Percentiles rank a stretch among this genome's conserved stretches.
Conservation (phyloP, 1,140 invertebrate genomes). For the Trichonephila inaurata region DNA sequence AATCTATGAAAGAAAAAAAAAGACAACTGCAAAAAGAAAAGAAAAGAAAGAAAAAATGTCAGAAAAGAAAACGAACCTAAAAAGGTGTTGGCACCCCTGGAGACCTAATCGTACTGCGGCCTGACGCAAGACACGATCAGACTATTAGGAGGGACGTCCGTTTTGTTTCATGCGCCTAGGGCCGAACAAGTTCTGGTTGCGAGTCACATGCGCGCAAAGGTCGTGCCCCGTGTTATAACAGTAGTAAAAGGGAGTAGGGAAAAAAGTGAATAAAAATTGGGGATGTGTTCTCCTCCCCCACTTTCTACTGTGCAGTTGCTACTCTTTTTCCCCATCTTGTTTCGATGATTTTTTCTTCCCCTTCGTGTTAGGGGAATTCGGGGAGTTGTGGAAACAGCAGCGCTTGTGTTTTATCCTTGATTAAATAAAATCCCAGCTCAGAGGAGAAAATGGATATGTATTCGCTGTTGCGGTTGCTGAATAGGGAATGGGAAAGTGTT, state of each 20-base stretch:
- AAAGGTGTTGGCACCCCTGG: conserved; percentile 55
- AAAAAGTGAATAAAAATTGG: conserved; percentile 3
- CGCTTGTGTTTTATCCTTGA: not conserved
- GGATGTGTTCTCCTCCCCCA: not conserved
- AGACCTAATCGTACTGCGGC: conserved; percentile 34
- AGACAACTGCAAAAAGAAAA: not conserved
- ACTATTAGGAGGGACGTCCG: conserved; percentile 53
- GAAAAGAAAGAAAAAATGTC: not conserved
- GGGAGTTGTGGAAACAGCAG: not conserved
- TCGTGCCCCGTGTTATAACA: conserved; percentile 65
- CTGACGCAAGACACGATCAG: conserved; percentile 54
- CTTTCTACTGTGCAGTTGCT: not conserved
- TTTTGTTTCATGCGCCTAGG: conserved; percentile 16
- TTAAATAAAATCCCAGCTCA: conserved; percentile 23
- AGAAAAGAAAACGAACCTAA: conserved; percentile 26
- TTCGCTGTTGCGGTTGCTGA: not conserved
- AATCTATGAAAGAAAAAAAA: not conserved
- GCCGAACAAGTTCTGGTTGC: not conserved
- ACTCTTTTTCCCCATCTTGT: not conserved
- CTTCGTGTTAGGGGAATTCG: not conserved
- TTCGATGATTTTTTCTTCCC: not conserved
- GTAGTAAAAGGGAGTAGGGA: not conserved
- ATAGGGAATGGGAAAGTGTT: not conserved
- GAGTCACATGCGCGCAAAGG: conserved; percentile 40
- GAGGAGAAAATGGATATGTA: not conserved